Evolutionary conservation across 1,140 invertebrate genomes (phyloP).

Genomic region (Druon quercuslanigerum): DNA sequence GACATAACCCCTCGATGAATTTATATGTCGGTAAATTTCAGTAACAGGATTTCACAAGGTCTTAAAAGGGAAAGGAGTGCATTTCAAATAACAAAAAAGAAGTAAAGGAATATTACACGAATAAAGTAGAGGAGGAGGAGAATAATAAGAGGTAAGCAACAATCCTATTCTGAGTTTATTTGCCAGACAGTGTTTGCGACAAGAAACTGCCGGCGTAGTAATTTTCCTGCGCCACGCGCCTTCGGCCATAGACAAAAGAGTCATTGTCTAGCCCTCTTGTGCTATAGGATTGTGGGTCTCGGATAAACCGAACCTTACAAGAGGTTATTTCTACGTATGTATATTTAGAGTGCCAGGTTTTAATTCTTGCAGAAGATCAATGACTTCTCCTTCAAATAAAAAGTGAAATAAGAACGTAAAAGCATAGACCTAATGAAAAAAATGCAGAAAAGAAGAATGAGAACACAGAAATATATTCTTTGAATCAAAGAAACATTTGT

Average conservation of each 20-base stretch:
- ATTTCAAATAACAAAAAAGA: slow-evolving; percentile 17
- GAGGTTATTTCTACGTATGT: slow-evolving; percentile 38
- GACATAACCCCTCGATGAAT: too few relatives aligned
- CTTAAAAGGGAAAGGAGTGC: too few relatives aligned
- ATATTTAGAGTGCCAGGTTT: slow-evolving; percentile 30
- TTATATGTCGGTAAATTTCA: too few relatives aligned
- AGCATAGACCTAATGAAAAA: background rate
- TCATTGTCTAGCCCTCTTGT: slow-evolving; percentile 60
- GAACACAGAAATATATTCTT: too few relatives aligned
- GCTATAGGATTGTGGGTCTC: slow-evolving; percentile 48
- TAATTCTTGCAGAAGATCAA: slow-evolving; percentile 38
- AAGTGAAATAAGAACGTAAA: background rate
- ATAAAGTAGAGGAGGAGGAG: slow-evolving; percentile 10
- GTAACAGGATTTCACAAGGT: too few relatives aligned
- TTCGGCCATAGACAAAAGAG: slow-evolving; percentile 64
- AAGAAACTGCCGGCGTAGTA: slow-evolving; percentile 56
- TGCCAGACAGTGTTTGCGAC: slow-evolving; percentile 51
- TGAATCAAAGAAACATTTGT: too few relatives aligned
- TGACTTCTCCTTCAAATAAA: slow-evolving; percentile 3
- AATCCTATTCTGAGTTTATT: slow-evolving; percentile 52
- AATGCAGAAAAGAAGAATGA: background rate
- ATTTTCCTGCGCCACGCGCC: slow-evolving; percentile 59
- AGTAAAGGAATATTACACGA: slow-evolving; percentile 35
- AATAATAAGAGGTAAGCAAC: slow-evolving; percentile 38
- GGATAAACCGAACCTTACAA: slow-evolving; percentile 45